Conservation (phyloP, 2,797 vertebrate genomes). For the Lophius americanus region DNA sequence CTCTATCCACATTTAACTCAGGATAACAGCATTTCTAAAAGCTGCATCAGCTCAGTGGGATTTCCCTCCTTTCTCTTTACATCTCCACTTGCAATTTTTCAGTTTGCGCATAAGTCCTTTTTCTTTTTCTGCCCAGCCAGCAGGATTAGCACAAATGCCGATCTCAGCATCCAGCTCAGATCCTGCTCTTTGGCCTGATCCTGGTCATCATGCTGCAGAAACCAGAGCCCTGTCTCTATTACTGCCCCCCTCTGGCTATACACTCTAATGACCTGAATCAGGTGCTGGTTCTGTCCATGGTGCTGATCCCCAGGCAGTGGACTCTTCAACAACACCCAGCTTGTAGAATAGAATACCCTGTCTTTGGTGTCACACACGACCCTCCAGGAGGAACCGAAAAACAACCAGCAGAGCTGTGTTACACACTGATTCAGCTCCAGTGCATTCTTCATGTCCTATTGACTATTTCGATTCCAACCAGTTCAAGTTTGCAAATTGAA, state of each 20-base stretch:
- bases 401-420: slow-evolving; percentile 24
- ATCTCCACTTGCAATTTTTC: slow-evolving; percentile 36
- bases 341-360: slow-evolving; percentile 7
- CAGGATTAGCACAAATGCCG: slow-evolving; percentile 61
- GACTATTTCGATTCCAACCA: slow-evolving; percentile 32
- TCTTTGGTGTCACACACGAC: not conserved
- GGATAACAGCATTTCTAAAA: slow-evolving; percentile 23
- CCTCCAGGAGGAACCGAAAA: not conserved
- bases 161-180: slow-evolving; percentile 63
- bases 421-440: slow-evolving; percentile 38
- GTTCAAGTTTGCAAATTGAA: slow-evolving; percentile 46
- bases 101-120: slow-evolving; percentile 41
- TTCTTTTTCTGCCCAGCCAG: slow-evolving; percentile 59
- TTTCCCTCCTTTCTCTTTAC: slow-evolving; percentile 28
- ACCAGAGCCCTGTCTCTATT: slow-evolving; percentile 1
- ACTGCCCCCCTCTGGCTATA: slow-evolving; percentile 54
- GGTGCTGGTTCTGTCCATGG: slow-evolving; percentile 65
- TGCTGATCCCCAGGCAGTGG: slow-evolving; percentile 57
- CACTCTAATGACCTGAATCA: slow-evolving; percentile 5
- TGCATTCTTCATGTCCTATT: slow-evolving; percentile 46
- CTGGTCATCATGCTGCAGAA: slow-evolving; percentile 20
- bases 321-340: not conserved
- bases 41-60: slow-evolving; percentile 34
- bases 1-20: slow-evolving; percentile 15
- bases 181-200: slow-evolving; percentile 54